phyloP scores from a whole-genome alignment of 1,140 invertebrate species.

The Cylas formicarius region DNA sequence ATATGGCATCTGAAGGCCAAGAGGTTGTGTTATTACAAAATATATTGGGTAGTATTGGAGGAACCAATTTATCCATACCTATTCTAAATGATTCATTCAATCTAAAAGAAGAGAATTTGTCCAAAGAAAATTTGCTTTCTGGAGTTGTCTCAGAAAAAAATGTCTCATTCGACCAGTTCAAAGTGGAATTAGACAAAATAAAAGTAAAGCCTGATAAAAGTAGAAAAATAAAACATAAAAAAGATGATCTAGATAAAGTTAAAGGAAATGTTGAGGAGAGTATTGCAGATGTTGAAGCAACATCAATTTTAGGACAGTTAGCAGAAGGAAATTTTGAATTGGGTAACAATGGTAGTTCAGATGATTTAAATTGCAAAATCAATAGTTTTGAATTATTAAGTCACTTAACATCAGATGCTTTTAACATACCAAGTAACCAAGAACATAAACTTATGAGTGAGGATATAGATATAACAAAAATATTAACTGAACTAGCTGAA shows the following conservation, averaged over 20 bases:
- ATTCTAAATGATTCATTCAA: slow-evolving; percentile 20
- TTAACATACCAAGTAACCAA: too few species aligned
- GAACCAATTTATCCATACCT: slow-evolving; percentile 45
- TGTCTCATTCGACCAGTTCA: not conserved
- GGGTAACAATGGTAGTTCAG: too few species aligned
- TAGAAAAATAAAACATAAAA: not conserved
- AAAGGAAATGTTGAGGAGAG: not conserved
- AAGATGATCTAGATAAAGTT: not conserved
- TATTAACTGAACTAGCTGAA: too few species aligned
- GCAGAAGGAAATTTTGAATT: slow-evolving; percentile 11
- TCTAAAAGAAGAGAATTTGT: slow-evolving; percentile 5
- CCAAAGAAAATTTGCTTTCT: not conserved
- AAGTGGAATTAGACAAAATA: slow-evolving; percentile 4
- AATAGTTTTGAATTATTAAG: too few species aligned
- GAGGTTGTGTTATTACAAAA: slow-evolving; percentile 52
- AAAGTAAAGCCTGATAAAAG: not conserved
- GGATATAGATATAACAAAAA: too few species aligned
- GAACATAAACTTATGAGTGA: too few species aligned
- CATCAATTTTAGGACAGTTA: not conserved
- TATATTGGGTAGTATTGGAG: slow-evolving; percentile 47
- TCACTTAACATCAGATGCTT: too few species aligned
- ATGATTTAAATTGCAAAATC: too few species aligned
- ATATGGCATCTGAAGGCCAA: slow-evolving; percentile 52
- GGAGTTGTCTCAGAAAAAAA: not conserved
- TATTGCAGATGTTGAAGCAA: not conserved